These are phyloP conservation scores for Felis chaus DNA, from an alignment of 2,113 vertebrate species.

Conservation along the genomic window DNA sequence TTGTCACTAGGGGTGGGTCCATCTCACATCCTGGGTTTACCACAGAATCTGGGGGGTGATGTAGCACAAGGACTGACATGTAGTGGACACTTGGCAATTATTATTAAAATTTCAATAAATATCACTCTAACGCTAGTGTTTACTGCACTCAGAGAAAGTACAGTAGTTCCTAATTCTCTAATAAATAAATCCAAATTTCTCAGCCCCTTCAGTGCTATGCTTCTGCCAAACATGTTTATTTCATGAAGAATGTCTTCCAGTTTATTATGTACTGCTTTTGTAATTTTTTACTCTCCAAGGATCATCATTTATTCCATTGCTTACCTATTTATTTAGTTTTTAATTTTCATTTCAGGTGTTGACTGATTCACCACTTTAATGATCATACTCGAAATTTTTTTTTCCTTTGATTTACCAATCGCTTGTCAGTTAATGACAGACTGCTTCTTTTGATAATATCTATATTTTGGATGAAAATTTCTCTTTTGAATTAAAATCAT, in stretches of 20 bases:
- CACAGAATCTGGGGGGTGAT: neutral
- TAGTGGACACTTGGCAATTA: neutral
- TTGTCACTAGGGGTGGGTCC: neutral
- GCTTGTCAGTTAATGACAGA: neutral
- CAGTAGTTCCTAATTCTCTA: neutral
- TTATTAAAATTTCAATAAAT: neutral
- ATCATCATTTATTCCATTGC: neutral
- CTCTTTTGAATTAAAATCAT: conserved; percentile 13
- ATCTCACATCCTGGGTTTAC: neutral
- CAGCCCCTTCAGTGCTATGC: neutral
- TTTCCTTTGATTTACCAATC: neutral
- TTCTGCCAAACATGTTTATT: conserved; percentile 7
- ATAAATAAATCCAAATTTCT: neutral
- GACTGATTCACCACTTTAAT: neutral
- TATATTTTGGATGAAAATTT: neutral
- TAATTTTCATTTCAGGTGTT: neutral
- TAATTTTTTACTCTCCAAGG: neutral
- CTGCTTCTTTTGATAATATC: neutral
- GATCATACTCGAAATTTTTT: neutral
- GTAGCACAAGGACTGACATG: neutral
- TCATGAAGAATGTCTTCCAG: neutral
- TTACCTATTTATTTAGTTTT: neutral
- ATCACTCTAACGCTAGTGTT: neutral
- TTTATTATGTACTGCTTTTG: neutral
- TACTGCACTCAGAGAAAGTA: neutral